Evolutionary conservation across 2,797 vertebrate genomes (phyloP).

Genomic region (Sternarchorhynchus goeldii): DNA sequence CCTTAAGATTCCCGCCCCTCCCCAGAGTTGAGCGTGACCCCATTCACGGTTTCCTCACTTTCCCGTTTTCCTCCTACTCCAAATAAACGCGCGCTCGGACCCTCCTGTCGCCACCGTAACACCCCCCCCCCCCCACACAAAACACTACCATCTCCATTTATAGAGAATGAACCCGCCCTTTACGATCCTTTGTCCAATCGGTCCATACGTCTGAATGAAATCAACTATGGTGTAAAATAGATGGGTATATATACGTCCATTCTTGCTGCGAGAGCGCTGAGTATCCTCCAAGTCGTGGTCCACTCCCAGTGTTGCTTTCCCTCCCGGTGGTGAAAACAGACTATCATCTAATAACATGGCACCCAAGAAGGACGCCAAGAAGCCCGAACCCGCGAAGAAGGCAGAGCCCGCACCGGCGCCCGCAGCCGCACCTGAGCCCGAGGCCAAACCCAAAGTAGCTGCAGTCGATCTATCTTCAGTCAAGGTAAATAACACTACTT

Average conservation of each 20-base stretch:
- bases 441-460: slow-evolving; percentile 55
- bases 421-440: slow-evolving; percentile 46
- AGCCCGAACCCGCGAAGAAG: slow-evolving; percentile 56
- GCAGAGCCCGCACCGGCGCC: slow-evolving; percentile 50
- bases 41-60: slow-evolving; percentile 53
- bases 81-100: slow-evolving; percentile 59
- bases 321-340: slow-evolving; percentile 60
- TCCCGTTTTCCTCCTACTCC: slow-evolving; percentile 60
- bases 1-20: background rate
- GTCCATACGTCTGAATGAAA: slow-evolving; percentile 52
- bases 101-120: background rate
- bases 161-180: slow-evolving; percentile 65
- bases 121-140: background rate
- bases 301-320: slow-evolving; percentile 70
- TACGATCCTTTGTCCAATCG: slow-evolving; percentile 66
- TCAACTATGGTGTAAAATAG: slow-evolving; percentile 69
- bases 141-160: slow-evolving; percentile 66
- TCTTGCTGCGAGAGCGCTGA: slow-evolving; percentile 67
- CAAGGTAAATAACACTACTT: slow-evolving; percentile 67
- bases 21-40: slow-evolving; percentile 38
- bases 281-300: slow-evolving; percentile 72
- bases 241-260: slow-evolving; percentile 76
- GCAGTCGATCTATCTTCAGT: slow-evolving; percentile 73
- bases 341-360: slow-evolving; percentile 70
- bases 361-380: slow-evolving; percentile 82